Conservation (phyloP, 2,113 vertebrate genomes). For the Odontesthes bonariensis region DNA sequence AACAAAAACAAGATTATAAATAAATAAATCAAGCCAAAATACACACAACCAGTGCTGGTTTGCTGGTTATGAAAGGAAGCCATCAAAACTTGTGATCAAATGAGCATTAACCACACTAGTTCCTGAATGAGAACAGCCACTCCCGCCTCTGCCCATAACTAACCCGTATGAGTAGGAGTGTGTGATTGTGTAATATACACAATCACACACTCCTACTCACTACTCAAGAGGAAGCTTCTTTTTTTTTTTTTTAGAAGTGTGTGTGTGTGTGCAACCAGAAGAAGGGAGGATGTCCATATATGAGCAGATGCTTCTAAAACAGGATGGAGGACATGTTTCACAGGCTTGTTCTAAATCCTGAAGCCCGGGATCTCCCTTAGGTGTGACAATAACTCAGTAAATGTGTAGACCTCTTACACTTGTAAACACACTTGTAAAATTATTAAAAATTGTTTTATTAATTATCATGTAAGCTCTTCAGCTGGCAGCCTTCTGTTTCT, state of each 20-base stretch:
- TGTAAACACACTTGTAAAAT: conserved; percentile 21
- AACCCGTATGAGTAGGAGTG: conserved; percentile 53
- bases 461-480: no score
- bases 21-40: not conserved
- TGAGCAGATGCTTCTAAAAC: conserved; percentile 68
- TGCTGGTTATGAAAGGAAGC: conserved; percentile 25
- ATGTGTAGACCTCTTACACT: conserved; percentile 49
- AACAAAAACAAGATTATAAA: no score
- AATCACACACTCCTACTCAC: no score
- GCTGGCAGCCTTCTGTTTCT: conserved; percentile 22
- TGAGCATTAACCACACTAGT: conserved; percentile 64
- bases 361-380: conserved; percentile 33
- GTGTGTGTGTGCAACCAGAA: conserved; percentile 41
- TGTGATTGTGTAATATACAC: conserved; percentile 9
- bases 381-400: conserved; percentile 46
- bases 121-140: conserved; percentile 61
- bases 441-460: no score
- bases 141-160: conserved; percentile 41
- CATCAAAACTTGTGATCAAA: conserved; percentile 59
- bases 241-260: conserved; percentile 55
- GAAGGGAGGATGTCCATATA: conserved; percentile 79
- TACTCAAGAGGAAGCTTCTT: not conserved
- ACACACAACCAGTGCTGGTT: conserved; percentile 16
- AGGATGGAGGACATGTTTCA: conserved; percentile 65
- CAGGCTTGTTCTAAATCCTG: conserved; percentile 21